These are phyloP conservation scores for Plebejus melissa DNA, from an alignment of 2,888 invertebrate genomes.

Conservation along the genomic window DNA sequence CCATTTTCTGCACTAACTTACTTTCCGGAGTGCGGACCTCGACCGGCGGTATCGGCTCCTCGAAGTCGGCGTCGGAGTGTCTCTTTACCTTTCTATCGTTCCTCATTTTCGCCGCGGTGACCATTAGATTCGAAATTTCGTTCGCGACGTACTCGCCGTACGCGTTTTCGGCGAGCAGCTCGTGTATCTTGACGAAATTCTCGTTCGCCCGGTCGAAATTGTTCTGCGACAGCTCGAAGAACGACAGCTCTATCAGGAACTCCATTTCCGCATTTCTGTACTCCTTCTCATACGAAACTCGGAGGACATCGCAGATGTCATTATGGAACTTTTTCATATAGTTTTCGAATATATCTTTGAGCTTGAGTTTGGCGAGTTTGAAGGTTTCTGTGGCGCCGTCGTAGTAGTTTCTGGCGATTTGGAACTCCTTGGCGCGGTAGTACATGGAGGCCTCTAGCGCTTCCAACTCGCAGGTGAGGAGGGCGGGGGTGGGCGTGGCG, in stretches of 20 bases:
- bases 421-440: slow-evolving; percentile 51
- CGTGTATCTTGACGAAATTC: slow-evolving; percentile 51
- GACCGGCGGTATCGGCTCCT: slow-evolving; percentile 43
- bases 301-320: slow-evolving; percentile 45
- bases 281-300: slow-evolving; percentile 39
- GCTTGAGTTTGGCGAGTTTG: slow-evolving; percentile 41
- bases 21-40: slow-evolving; percentile 49
- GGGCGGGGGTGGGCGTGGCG: slow-evolving; percentile 40
- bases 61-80: slow-evolving; percentile 47
- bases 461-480: slow-evolving; percentile 45
- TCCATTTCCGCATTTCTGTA: slow-evolving; percentile 46
- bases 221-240: slow-evolving; percentile 49
- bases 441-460: slow-evolving; percentile 55
- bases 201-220: slow-evolving; percentile 50
- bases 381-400: slow-evolving; percentile 48
- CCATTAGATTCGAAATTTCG: slow-evolving; percentile 56
- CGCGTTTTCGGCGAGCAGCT: slow-evolving; percentile 45
- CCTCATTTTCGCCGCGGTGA: slow-evolving; percentile 46
- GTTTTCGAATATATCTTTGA: slow-evolving; percentile 38
- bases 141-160: slow-evolving; percentile 46
- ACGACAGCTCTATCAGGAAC: slow-evolving; percentile 52
- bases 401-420: slow-evolving; percentile 59
- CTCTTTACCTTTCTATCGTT: slow-evolving; percentile 2
- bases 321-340: slow-evolving; percentile 41
- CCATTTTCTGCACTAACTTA: slow-evolving; percentile 42